These are phyloP conservation scores for Caradrina kadenii DNA, from an alignment of 2,888 invertebrate genomes.

Conservation along the genomic window DNA sequence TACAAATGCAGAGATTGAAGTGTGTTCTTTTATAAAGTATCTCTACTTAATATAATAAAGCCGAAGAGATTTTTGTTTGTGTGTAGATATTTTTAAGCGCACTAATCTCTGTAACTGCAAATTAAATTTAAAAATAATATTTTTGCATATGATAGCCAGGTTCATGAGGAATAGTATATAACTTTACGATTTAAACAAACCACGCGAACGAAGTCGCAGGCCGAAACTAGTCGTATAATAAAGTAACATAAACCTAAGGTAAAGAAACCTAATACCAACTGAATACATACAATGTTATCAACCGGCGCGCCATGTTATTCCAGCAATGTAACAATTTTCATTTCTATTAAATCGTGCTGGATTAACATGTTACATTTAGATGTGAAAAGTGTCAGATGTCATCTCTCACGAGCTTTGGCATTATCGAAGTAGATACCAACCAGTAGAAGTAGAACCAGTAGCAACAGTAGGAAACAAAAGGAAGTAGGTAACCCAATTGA, in stretches of 20 bases:
- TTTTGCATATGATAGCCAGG: too few species aligned
- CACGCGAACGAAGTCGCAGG: too few species aligned
- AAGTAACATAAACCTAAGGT: constrained; percentile 31
- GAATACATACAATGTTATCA: constrained; percentile 35
- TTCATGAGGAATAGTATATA: too few species aligned
- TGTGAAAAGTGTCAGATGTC: constrained; percentile 27
- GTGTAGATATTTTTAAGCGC: too few species aligned
- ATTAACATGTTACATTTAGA: constrained; percentile 28
- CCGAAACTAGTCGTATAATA: background rate
- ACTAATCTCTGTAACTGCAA: too few species aligned
- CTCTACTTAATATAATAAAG: too few species aligned
- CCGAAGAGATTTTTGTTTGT: too few species aligned
- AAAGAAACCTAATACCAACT: constrained; percentile 29
- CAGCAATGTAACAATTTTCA: constrained; percentile 27
- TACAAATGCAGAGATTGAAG: constrained; percentile 1
- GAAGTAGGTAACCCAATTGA: background rate
- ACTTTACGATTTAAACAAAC: too few species aligned
- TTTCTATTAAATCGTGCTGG: constrained; percentile 27
- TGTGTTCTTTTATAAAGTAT: background rate
- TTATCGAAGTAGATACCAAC: background rate
- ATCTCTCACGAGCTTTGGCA: constrained; percentile 14
- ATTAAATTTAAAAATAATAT: too few species aligned
- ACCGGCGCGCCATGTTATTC: constrained; percentile 16
- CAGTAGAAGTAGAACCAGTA: too few species aligned
- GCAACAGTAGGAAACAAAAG: background rate